phyloP scores from a whole-genome alignment of 2,113 vertebrate species.

The Rhynchopsitta pachyrhyncha region DNA sequence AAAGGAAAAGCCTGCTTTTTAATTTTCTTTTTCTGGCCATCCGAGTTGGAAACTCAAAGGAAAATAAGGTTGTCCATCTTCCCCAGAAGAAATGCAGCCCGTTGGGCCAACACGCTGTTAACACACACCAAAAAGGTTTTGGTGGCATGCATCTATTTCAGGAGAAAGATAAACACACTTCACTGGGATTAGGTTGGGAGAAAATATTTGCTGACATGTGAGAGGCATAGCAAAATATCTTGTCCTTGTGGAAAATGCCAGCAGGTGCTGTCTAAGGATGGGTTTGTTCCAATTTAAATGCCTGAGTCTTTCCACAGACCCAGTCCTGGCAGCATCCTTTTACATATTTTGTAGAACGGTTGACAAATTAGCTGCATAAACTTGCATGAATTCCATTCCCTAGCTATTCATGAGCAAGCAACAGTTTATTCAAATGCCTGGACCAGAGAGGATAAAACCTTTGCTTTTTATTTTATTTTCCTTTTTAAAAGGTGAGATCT shows the following conservation, averaged over 20 bases:
- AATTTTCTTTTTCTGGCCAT: constrained; percentile 62
- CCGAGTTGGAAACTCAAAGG: constrained; percentile 68
- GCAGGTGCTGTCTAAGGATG: constrained; percentile 40
- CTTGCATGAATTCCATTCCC: neutral
- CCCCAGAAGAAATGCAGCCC: neutral
- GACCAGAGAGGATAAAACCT: neutral
- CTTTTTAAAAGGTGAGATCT: neutral
- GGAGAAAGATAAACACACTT: neutral
- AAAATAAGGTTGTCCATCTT: constrained; percentile 60
- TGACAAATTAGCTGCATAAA: constrained; percentile 48
- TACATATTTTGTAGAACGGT: constrained; percentile 14
- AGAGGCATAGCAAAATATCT: constrained; percentile 30
- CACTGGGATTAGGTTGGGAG: neutral
- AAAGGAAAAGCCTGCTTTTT: constrained; percentile 62
- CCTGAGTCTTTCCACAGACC: neutral
- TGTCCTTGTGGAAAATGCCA: constrained; percentile 33
- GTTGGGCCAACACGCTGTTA: neutral
- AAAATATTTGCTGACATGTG: constrained; percentile 20
- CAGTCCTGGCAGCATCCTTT: neutral
- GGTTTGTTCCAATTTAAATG: neutral
- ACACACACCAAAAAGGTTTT: constrained; percentile 23
- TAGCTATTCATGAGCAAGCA: constrained; percentile 26
- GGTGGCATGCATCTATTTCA: neutral
- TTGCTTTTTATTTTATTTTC: neutral
- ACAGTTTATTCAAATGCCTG: constrained; percentile 32